Evolutionary conservation across 1,140 invertebrate species (phyloP), one percentile per base, ranked within the genome.

Genomic region (Heliconius eleuchia): DNA sequence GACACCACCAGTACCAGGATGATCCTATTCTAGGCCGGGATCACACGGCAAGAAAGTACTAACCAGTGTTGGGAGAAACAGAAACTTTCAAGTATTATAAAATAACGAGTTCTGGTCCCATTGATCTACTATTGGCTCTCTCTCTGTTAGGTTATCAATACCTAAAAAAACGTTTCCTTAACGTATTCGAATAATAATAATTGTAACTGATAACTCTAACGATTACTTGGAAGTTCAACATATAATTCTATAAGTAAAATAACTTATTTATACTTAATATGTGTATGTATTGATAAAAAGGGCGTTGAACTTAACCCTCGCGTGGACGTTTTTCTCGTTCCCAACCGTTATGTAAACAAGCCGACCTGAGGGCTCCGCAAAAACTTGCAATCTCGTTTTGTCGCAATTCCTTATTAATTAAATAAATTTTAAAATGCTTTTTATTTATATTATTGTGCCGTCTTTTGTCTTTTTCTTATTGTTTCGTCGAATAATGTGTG

Each of bases 291-390:
- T 75, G 78, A 71, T 55, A 50, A 66, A 66, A 50, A 72, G 78
- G 78, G 46, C 73, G 9, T 75, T 74, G 78, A 79, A 79, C 78
- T 71, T 75, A 42, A 75, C 73, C 73, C 50, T 76, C 60, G 46
- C 57, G 72, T 19, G 42, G n/a, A 39, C 46, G 66, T 75, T 79
- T 75, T 71, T 52, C 50, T 75, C 39, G 46, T 71, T 30, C n/a
- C 50, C 72, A 50, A 55, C 73, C 73, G 50, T 71, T 75, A 79
- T 55, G 72, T 75, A 76, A 79, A 75, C 60, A 79, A 72, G 73
- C 50, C 46, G 60, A 18, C 39, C 52, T 37, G 52, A 57, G 30
- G 50, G 19, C 50, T 37, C 37, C 16, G 77, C 72, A 73, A 78
- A 78, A 78, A 78, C 55, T 42, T 60, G 46, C 27, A 42, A 66